phyloP scores from a whole-genome alignment of 1,140 invertebrate genomes.

The Drosophila willistoni region DNA sequence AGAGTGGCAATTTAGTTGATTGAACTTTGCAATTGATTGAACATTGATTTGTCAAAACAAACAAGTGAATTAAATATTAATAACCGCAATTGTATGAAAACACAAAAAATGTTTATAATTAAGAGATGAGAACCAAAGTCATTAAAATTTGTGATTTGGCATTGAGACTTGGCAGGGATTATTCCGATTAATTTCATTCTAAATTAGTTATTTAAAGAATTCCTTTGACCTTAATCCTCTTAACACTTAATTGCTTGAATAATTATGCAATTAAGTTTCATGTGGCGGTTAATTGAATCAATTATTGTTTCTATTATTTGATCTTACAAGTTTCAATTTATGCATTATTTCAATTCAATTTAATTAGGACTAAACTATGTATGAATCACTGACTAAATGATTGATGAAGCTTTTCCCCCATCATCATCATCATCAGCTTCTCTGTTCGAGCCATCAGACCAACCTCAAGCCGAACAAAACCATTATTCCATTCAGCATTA shows the following conservation, averaged over 20 bases:
- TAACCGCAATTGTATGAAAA: too few species aligned
- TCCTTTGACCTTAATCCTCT: too few species aligned
- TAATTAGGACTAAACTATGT: slow-evolving; percentile 10
- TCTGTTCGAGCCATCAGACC: background rate
- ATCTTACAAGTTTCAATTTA: background rate
- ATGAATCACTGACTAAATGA: slow-evolving; percentile 11
- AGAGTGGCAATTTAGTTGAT: background rate
- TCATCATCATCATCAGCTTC: background rate
- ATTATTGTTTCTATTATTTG: background rate
- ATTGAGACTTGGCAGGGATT: too few species aligned
- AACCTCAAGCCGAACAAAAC: slow-evolving; percentile 14
- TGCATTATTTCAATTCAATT: slow-evolving; percentile 9
- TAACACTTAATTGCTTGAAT: too few species aligned
- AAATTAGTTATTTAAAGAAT: too few species aligned
- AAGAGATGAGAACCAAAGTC: background rate
- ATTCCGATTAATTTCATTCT: too few species aligned
- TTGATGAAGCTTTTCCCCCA: slow-evolving; percentile 1
- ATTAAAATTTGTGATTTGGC: too few species aligned
- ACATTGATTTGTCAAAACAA: background rate
- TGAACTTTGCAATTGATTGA: background rate
- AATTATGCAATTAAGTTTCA: background rate
- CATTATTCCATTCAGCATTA: slow-evolving; percentile 14
- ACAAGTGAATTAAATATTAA: too few species aligned
- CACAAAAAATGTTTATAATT: too few species aligned
- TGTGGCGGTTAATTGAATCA: background rate